phyloP scores from a whole-genome alignment of 2,797 vertebrate species.

The Aulostomus chinensis region DNA sequence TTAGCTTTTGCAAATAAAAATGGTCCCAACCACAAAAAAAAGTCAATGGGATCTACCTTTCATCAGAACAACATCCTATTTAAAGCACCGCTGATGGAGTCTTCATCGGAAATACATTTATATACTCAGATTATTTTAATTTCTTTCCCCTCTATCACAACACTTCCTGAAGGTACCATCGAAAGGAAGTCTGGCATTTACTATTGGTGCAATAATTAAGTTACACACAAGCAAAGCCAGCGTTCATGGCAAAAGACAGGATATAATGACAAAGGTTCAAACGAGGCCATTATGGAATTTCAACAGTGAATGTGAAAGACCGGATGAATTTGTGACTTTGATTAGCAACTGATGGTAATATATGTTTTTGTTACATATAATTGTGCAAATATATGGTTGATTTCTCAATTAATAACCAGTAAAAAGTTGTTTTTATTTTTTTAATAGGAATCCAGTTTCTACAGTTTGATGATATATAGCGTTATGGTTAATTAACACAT shows the following conservation, averaged over 20 bases:
- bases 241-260: conserved; percentile 69
- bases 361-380: too few species aligned
- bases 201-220: conserved; percentile 69
- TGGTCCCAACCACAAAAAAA: conserved; percentile 37
- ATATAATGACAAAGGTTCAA: conserved; percentile 55
- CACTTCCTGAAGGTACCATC: conserved; percentile 76
- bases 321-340: not conserved
- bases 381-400: too few species aligned
- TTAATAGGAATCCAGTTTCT: too few species aligned
- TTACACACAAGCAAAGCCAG: conserved; percentile 41
- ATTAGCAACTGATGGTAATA: not conserved
- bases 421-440: too few species aligned
- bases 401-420: too few species aligned
- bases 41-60: conserved; percentile 55
- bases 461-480: too few species aligned
- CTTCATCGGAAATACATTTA: conserved; percentile 53
- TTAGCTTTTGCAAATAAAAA: conserved; percentile 30
- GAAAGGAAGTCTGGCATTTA: conserved; percentile 76
- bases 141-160: conserved; percentile 53
- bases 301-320: conserved; percentile 14
- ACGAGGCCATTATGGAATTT: conserved; percentile 16
- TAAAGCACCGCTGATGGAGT: conserved; percentile 32
- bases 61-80: conserved; percentile 37
- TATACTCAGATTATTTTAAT: conserved; percentile 50
- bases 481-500: too few species aligned